Conservation (phyloP, 2,888 invertebrate genomes). For the Phyto melanocephala region DNA sequence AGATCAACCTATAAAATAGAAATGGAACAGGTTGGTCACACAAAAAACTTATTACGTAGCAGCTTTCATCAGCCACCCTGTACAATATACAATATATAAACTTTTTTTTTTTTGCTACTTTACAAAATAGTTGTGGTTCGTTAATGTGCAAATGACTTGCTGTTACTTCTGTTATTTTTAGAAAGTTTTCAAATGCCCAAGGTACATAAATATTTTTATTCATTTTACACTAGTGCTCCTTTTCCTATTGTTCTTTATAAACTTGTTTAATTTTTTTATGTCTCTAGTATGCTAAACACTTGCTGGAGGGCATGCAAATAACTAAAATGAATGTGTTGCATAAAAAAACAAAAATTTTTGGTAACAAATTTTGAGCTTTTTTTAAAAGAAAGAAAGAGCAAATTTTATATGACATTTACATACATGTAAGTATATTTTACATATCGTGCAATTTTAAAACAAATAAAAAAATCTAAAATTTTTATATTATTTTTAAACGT, state of each 20-base stretch:
- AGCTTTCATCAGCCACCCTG: too few species aligned
- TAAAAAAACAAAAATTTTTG: constrained; percentile 1
- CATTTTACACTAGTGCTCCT: background rate
- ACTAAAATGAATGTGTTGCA: background rate
- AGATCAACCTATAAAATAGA: background rate
- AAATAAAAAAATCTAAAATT: too few species aligned
- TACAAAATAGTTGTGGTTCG: constrained; percentile 49
- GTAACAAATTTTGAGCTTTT: background rate
- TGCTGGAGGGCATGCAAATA: constrained; percentile 5
- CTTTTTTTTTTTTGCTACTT: background rate
- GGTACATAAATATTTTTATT: constrained; percentile 15
- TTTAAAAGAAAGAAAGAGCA: too few species aligned
- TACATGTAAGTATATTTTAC: too few species aligned
- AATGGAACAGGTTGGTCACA: background rate
- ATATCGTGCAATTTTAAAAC: too few species aligned
- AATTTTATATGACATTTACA: background rate
- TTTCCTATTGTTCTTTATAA: background rate
- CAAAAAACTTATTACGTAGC: background rate
- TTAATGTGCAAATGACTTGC: constrained; percentile 28
- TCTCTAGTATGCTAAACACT: background rate
- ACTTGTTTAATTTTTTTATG: background rate
- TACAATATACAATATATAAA: too few species aligned
- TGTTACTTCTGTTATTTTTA: constrained; percentile 22
- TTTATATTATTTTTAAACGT: too few species aligned
- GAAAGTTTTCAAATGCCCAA: constrained; percentile 31